phyloP scores from a whole-genome alignment of 2,113 vertebrate species.

The Oryzias melastigma region DNA sequence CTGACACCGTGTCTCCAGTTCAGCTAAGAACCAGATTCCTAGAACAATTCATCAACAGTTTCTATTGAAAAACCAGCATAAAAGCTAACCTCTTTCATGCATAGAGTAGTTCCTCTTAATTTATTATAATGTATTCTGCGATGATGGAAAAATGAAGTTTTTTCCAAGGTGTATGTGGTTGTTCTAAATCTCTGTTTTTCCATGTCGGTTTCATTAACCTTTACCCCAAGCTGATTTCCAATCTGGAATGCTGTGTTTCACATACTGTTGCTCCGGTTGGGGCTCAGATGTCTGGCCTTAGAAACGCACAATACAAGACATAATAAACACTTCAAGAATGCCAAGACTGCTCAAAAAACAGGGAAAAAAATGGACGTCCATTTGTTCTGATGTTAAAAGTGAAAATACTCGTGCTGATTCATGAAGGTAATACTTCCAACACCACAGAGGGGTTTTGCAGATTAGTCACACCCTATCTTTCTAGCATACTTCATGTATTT shows the following conservation, averaged over 20 bases:
- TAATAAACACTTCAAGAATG: conserved; percentile 39
- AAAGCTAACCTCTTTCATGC: too few species aligned
- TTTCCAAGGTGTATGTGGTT: conserved; percentile 42
- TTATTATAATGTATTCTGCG: neutral
- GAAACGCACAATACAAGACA: conserved; percentile 36
- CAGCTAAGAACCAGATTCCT: conserved; percentile 59
- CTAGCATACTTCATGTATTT: neutral
- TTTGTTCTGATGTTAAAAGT: neutral
- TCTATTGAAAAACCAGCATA: conserved; percentile 3
- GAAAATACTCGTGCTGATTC: too few species aligned
- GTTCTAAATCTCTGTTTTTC: conserved; percentile 51
- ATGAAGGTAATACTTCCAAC: neutral
- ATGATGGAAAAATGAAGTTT: conserved; percentile 10
- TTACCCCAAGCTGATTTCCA: conserved; percentile 74
- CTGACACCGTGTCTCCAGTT: conserved; percentile 55
- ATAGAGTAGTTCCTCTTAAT: neutral
- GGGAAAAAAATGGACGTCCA: conserved; percentile 16
- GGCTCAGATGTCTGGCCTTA: conserved; percentile 35
- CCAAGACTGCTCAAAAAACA: conserved; percentile 7
- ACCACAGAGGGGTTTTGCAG: conserved; percentile 1
- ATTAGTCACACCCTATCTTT: conserved; percentile 9
- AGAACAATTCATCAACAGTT: conserved; percentile 46
- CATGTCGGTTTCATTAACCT: conserved; percentile 71
- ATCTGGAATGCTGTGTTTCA: conserved; percentile 70
- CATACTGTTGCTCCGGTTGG: conserved; percentile 41